Percentiles rank a stretch among this genome's conserved stretches.
phyloP scores from a whole-genome alignment of 1,140 invertebrate genomes.

The Drosophila pseudoananassae region DNA sequence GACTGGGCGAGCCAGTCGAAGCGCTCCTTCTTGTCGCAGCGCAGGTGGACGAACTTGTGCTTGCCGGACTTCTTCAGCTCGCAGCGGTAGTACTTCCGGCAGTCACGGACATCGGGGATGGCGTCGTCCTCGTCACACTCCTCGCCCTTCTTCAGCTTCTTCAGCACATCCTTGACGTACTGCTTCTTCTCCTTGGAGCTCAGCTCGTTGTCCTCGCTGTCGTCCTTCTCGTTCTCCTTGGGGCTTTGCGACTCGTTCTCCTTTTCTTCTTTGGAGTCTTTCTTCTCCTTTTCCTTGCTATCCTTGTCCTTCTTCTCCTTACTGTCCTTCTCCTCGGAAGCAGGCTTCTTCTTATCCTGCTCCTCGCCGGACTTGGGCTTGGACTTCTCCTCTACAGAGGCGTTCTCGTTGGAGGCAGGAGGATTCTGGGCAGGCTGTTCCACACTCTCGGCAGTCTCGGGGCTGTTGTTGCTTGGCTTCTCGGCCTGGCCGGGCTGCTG shows the following conservation, averaged over 20 bases:
- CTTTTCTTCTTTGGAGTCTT: slow-evolving; percentile 34
- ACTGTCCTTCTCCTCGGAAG: slow-evolving; percentile 62
- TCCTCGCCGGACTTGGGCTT: slow-evolving; percentile 51
- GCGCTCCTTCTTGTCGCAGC: slow-evolving; percentile 62
- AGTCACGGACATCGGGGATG: slow-evolving; percentile 70
- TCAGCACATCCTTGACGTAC: slow-evolving; percentile 62
- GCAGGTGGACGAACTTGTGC: slow-evolving; percentile 57
- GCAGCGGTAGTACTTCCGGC: slow-evolving; percentile 74
- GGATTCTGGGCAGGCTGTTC: slow-evolving; percentile 44
- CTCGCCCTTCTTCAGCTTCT: slow-evolving; percentile 70
- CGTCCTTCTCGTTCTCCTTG: slow-evolving; percentile 27
- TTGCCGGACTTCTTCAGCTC: slow-evolving; percentile 66
- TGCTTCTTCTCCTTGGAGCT: slow-evolving; percentile 66
- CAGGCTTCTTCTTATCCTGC: slow-evolving; percentile 19
- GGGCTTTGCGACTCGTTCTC: slow-evolving; percentile 20
- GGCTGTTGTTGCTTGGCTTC: slow-evolving; percentile 15
- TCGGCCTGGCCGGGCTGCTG: slow-evolving; percentile 18
- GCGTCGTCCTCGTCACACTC: slow-evolving; percentile 73
- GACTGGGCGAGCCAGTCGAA: slow-evolving; percentile 52
- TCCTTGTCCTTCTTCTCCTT: slow-evolving; percentile 43
- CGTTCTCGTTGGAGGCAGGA: slow-evolving; percentile 56
- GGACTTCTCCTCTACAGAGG: slow-evolving; percentile 63
- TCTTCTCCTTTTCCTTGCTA: slow-evolving; percentile 23
- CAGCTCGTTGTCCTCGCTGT: slow-evolving; percentile 54
- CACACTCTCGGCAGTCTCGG: slow-evolving; percentile 53